Conservation (phyloP, 2,113 vertebrate species). For the Thryonomys swinderianus region DNA sequence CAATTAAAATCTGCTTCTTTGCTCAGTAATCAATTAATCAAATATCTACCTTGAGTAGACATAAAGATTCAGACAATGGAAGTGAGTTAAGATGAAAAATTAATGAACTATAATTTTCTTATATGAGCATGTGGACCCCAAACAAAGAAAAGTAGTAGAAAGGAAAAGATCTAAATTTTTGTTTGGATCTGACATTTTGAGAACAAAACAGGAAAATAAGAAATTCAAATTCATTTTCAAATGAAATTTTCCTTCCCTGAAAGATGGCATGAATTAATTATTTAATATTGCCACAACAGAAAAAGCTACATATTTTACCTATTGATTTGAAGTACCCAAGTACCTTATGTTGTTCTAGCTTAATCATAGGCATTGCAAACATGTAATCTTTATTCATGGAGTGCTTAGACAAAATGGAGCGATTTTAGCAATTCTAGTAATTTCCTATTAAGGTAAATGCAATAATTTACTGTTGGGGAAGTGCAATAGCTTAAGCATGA, state of each 20-base stretch:
- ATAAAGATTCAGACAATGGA: background rate
- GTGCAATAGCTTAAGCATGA: background rate
- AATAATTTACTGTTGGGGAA: too few relatives aligned
- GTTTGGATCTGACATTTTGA: background rate
- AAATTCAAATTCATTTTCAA: background rate
- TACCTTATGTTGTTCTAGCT: background rate
- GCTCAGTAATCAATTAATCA: background rate
- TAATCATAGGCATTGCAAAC: background rate
- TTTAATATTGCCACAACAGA: background rate
- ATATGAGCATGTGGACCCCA: background rate
- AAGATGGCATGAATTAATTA: background rate
- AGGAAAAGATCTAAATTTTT: background rate
- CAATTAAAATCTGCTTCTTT: slow-evolving; percentile 11
- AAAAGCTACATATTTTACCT: background rate
- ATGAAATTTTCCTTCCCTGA: background rate
- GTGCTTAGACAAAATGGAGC: background rate
- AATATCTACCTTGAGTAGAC: background rate
- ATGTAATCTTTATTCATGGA: background rate
- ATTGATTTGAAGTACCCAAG: background rate
- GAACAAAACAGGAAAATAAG: background rate
- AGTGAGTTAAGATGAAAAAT: background rate
- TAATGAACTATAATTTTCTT: background rate
- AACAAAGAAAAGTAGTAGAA: background rate
- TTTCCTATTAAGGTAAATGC: background rate
- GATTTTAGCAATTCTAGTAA: background rate